Percentiles rank a stretch among this genome's conserved stretches.
These are phyloP conservation scores for Pterobdella sp. DNA, from an alignment of 2,888 invertebrate species.

Conservation along the genomic window DNA sequence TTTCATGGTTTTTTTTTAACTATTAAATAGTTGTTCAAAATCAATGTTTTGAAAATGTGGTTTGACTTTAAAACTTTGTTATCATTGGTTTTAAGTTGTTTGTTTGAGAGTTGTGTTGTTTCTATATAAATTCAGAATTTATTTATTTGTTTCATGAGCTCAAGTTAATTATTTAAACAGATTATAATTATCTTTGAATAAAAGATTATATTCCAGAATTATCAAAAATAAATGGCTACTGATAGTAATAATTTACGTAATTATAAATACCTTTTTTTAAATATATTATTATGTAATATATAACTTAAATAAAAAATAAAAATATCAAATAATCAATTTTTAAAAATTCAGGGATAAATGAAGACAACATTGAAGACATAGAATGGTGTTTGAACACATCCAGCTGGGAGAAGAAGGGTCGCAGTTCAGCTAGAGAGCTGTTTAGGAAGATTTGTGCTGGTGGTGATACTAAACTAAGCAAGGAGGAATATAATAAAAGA, in stretches of 20 bases:
- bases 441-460: slow-evolving; percentile 64
- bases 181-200: not conserved
- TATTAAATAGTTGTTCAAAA: no score
- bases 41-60: no score
- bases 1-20: no score
- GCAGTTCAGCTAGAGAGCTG: slow-evolving; percentile 76
- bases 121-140: no score
- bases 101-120: no score
- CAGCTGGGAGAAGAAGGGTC: slow-evolving; percentile 74
- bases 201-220: not conserved
- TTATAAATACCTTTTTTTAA: no score
- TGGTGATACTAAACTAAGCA: slow-evolving; percentile 56
- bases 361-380: slow-evolving; percentile 66
- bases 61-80: no score
- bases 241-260: not conserved
- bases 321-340: not conserved
- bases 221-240: no score
- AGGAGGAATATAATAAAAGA: slow-evolving; percentile 57
- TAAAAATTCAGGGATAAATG: slow-evolving; percentile 59
- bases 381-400: slow-evolving; percentile 74
- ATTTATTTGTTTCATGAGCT: no score
- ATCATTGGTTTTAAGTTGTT: no score
- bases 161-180: not conserved
- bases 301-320: slow-evolving; percentile 19
- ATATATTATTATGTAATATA: no score